Conservation (phyloP, 2,888 invertebrate species). For the Philopedon plagiatum region DNA sequence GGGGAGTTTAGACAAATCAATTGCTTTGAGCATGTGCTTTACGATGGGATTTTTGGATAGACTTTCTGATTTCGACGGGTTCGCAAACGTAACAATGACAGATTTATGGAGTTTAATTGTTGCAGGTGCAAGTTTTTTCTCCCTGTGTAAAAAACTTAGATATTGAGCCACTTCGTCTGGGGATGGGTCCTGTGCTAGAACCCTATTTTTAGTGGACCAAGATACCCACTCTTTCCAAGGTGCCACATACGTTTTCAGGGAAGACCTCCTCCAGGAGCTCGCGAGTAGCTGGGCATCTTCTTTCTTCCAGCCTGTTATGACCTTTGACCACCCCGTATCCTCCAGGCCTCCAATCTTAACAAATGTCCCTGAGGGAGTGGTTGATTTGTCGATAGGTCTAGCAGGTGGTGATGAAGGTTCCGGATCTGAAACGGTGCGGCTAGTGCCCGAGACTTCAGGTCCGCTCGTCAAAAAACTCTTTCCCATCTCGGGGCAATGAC, state of each 20-base stretch:
- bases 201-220: not conserved
- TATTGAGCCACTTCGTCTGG: not conserved
- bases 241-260: conserved; percentile 28
- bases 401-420: conserved; percentile 27
- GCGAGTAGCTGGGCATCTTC: conserved; percentile 27
- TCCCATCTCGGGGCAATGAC: conserved; percentile 55
- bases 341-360: conserved; percentile 50
- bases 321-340: conserved; percentile 46
- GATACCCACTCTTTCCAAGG: conserved; percentile 35
- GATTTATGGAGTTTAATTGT: conserved; percentile 42
- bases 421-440: conserved; percentile 32
- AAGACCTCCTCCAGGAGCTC: conserved; percentile 31
- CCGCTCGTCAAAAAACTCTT: conserved; percentile 58
- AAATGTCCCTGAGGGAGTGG: conserved; percentile 17
- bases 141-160: conserved; percentile 27
- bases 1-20: conserved; percentile 34
- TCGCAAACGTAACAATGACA: conserved; percentile 32
- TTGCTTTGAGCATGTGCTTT: conserved; percentile 49
- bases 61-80: conserved; percentile 12
- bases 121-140: conserved; percentile 20
- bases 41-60: conserved; percentile 33
- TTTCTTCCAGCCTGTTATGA: conserved; percentile 3
- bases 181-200: not conserved
- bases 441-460: conserved; percentile 58
- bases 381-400: not conserved